A percentile compares a stretch with the other conserved stretches of the same genome.
Conservation (phyloP, 1,140 invertebrate species). For the Cydia amplana region DNA sequence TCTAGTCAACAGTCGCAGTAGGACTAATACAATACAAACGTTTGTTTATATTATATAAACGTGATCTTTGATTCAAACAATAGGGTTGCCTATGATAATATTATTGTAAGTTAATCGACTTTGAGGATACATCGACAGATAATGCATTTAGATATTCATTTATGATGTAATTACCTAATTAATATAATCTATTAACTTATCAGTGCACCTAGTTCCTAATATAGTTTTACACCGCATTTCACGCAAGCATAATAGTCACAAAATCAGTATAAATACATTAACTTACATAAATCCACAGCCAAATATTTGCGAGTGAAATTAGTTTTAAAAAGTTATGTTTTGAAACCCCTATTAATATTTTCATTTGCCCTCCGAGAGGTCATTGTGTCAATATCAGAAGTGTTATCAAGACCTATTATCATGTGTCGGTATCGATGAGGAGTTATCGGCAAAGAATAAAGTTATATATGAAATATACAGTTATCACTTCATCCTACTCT, state of each 20-base stretch:
- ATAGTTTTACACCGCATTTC: too few species aligned
- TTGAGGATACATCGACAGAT: neutral
- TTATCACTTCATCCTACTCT: too few species aligned
- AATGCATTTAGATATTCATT: too few species aligned
- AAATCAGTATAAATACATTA: too few species aligned
- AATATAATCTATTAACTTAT: too few species aligned
- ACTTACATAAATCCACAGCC: too few species aligned
- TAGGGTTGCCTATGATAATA: slow-evolving; percentile 1
- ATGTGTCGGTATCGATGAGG: neutral
- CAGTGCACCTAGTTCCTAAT: too few species aligned
- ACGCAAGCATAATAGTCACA: too few species aligned
- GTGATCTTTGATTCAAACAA: slow-evolving; percentile 40
- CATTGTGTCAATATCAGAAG: neutral
- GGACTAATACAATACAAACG: neutral
- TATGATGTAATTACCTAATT: too few species aligned
- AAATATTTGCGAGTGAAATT: too few species aligned
- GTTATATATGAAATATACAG: too few species aligned
- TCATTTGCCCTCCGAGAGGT: neutral
- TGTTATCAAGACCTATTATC: neutral
- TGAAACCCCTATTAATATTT: neutral
- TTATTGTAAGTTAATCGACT: neutral
- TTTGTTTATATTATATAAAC: slow-evolving; percentile 35
- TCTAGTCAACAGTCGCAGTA: neutral
- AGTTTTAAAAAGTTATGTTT: neutral
- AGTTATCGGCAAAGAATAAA: too few species aligned